Base-by-base conservation (phyloP, 2,797 vertebrate genomes). In the Poecilia wingei region DNA sequence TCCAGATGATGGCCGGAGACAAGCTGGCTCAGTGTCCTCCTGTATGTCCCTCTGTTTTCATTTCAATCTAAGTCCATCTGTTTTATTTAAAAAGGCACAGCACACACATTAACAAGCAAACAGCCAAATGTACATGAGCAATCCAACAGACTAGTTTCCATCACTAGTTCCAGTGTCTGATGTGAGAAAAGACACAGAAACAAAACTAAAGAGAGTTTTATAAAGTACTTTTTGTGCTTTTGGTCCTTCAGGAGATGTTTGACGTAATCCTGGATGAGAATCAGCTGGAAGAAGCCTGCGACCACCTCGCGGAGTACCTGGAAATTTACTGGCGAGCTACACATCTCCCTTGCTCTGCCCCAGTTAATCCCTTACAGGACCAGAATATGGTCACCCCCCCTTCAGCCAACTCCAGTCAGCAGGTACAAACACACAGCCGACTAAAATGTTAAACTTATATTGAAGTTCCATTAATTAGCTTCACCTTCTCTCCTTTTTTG, bases 1-100 rank as follows among this genome's bases (percentile, higher is more conserved):
- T 99, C 79, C 98, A 99, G 93, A 98, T 99, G 97, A 98, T 99
- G 97, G 98, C 98, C 0, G 97, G 97, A 0, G 98, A 99, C 92
- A 99, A 99, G 83, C 94, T 99, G 66, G 96, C 97, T 72, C 98
- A 98, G 93, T 99, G 98, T 87, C 98, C 98, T 31, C 97, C 97
- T 14, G 98, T 99, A 92, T 0, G 93, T 89, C 74, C 4, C 14
- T 22, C 53, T 39, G 18, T 51, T 14, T 49, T 10, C 2, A 64
- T 66, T 39, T 39, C 16, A 36, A 4, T 66, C 7, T 39, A 33
- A 66, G 20, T 39, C 16, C 28, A 39, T 39, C 16, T 66, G 61
- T 36, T 39, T 36, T 39, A 39, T 39, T 39, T 39, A 22, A 36
- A 39, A 64, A 18, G 14, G 31, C 7, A 3, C 16, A 64, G 59